phyloP scores from a whole-genome alignment of 2,797 vertebrate genomes.

The Darevskia nairensis region DNA sequence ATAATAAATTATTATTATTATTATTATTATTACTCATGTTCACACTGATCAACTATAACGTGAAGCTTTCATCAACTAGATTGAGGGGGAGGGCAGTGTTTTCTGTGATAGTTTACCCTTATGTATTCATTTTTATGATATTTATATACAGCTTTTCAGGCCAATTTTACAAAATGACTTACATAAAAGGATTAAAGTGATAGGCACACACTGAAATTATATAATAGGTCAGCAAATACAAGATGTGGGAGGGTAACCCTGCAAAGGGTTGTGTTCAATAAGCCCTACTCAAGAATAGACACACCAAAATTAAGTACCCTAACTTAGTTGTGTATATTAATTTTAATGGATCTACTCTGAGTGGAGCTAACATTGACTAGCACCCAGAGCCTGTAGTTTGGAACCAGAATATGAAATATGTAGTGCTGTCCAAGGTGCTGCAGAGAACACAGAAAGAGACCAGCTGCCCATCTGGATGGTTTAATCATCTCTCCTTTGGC shows the following conservation, averaged over 20 bases:
- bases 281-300: no score
- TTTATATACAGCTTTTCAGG: neutral
- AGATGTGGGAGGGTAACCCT: neutral
- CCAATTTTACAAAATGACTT: neutral
- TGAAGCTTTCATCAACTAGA: neutral
- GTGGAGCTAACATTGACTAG: no score
- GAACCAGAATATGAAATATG: neutral
- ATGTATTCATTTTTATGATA: neutral
- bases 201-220: neutral
- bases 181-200: neutral
- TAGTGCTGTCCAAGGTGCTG: neutral
- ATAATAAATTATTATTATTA: no score
- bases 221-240: neutral
- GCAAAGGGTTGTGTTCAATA: no score
- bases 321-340: no score
- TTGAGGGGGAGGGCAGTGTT: neutral
- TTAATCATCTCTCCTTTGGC: neutral
- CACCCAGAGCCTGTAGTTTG: neutral
- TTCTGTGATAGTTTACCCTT: neutral
- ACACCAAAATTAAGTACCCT: no score
- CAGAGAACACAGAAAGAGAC: neutral
- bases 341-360: no score
- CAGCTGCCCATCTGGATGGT: no score
- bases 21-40: no score
- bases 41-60: neutral